Evolutionary conservation across 2,888 invertebrate species (phyloP).

Genomic region (Parthenolecanium corni): DNA sequence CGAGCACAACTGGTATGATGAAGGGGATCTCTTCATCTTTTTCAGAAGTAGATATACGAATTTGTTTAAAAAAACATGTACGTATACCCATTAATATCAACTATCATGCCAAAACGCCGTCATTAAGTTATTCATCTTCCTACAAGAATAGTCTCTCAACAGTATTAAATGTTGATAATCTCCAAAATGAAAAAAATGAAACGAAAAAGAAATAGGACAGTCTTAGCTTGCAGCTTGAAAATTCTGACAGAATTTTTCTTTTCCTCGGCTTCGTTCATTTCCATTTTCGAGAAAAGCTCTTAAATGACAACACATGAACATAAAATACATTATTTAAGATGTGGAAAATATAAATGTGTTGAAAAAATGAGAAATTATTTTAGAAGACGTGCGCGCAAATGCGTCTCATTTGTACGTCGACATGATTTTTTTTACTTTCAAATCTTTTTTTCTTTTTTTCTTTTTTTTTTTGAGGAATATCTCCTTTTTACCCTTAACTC

Average conservation of each 20-base stretch:
- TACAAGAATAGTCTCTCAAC: too few relatives aligned
- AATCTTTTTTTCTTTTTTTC: background rate
- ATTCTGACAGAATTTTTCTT: background rate
- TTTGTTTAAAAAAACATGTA: too few relatives aligned
- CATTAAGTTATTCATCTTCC: too few relatives aligned
- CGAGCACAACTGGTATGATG: too few relatives aligned
- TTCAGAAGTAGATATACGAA: too few relatives aligned
- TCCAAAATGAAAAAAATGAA: too few relatives aligned
- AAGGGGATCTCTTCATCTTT: too few relatives aligned
- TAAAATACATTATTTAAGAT: background rate
- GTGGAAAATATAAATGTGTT: background rate
- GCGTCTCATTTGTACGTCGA: background rate
- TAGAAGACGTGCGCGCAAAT: background rate
- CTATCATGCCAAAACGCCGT: too few relatives aligned
- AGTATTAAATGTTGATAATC: too few relatives aligned
- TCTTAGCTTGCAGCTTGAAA: too few relatives aligned
- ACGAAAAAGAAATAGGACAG: too few relatives aligned
- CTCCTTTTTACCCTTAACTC: background rate
- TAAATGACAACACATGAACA: background rate
- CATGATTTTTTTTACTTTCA: background rate
- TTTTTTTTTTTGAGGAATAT: background rate
- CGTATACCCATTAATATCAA: too few relatives aligned
- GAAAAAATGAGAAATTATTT: background rate
- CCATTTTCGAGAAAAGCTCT: background rate
- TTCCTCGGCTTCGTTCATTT: background rate